These are phyloP conservation scores for Volucella zonaria DNA, from an alignment of 2,888 invertebrate species.

Conservation along the genomic window DNA sequence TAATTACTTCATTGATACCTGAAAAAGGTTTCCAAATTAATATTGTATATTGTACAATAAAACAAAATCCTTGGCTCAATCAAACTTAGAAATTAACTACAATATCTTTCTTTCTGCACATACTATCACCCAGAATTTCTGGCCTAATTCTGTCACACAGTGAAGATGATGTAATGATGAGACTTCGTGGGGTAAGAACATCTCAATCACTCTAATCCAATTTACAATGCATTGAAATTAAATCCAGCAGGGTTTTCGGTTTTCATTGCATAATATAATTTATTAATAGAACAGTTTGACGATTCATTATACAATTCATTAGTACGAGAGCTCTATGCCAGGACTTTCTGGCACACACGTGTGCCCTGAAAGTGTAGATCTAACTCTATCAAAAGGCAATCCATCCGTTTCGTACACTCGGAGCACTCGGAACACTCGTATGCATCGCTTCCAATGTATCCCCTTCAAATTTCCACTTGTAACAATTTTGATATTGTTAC, in stretches of 20 bases:
- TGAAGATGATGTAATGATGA: constrained; percentile 29
- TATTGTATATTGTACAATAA: no score
- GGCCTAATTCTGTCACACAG: not conserved
- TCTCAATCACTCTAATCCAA: constrained; percentile 34
- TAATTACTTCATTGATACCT: no score
- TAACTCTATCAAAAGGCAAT: not conserved
- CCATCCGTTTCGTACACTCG: not conserved
- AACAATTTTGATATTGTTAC: not conserved
- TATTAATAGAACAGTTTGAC: constrained; percentile 63
- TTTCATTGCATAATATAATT: constrained; percentile 52
- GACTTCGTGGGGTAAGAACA: constrained; percentile 23
- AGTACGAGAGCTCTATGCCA: constrained; percentile 7
- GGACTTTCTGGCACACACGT: not conserved
- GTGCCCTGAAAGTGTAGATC: not conserved
- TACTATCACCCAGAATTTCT: no score
- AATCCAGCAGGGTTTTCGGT: not conserved
- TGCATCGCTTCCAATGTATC: not conserved
- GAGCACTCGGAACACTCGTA: not conserved
- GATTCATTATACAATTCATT: constrained; percentile 62
- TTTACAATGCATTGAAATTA: constrained; percentile 45
- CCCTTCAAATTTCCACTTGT: constrained; percentile 1
- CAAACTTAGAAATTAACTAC: no score
- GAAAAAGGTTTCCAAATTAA: no score
- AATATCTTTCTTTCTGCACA: no score
- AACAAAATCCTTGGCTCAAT: no score